Conservation (phyloP, 2,888 invertebrate species). For the Mythimna loreyi region DNA sequence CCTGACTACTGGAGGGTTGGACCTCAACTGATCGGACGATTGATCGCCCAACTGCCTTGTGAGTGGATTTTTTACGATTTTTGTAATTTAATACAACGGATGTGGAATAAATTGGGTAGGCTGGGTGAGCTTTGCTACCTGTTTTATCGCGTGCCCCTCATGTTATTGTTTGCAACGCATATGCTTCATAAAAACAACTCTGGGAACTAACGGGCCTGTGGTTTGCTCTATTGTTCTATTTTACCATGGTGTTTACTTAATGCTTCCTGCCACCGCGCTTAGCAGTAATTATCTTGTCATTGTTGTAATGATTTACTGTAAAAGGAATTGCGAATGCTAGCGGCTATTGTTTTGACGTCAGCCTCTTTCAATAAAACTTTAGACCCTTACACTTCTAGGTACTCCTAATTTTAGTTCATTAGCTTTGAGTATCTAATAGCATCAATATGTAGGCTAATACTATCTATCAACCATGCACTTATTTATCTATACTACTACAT, state of each 20-base stretch:
- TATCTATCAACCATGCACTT: conserved; percentile 32
- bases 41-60: conserved; percentile 87
- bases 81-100: conserved; percentile 89
- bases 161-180: conserved; percentile 80
- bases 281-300: conserved; percentile 79
- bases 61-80: conserved; percentile 82
- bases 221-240: conserved; percentile 83
- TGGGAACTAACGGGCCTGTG: conserved; percentile 82
- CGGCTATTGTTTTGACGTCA: conserved; percentile 42
- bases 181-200: conserved; percentile 80
- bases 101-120: conserved; percentile 90
- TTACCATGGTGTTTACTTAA: conserved; percentile 77
- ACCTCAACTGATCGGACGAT: conserved; percentile 78
- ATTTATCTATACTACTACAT: conserved; percentile 18
- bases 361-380: conserved; percentile 7
- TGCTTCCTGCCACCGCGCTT: conserved; percentile 86
- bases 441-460: conserved; percentile 7
- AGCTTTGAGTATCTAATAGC: conserved; percentile 11
- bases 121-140: conserved; percentile 90
- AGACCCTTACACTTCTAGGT: conserved; percentile 4
- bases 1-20: conserved; percentile 85
- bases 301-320: conserved; percentile 68
- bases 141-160: conserved; percentile 83
- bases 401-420: conserved; percentile 20
- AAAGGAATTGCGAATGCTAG: conserved; percentile 24